Evolutionary conservation across 2,888 invertebrate species (phyloP).

Genomic region (Kryphioiulus occultus): DNA sequence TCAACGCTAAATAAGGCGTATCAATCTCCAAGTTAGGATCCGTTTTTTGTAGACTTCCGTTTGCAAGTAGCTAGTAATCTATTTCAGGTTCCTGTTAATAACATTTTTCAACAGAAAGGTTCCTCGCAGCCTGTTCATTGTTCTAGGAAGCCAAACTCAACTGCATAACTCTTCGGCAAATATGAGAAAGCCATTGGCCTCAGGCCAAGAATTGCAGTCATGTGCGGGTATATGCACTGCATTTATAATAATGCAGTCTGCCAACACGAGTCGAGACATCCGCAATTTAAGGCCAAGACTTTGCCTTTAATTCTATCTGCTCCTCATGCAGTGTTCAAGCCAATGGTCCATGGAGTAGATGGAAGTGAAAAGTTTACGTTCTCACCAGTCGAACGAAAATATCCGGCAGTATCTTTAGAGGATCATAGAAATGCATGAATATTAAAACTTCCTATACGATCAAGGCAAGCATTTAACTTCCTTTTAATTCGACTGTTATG

Average conservation of each 20-base stretch:
- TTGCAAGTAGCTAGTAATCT: not conserved
- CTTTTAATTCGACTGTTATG: not conserved
- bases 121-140: not conserved
- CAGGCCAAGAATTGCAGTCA: not conserved
- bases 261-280: not conserved
- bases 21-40: not conserved
- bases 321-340: not conserved
- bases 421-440: not conserved
- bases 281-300: not conserved
- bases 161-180: not conserved
- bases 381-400: not conserved
- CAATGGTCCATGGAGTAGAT: not conserved
- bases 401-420: not conserved
- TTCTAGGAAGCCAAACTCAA: slow-evolving; percentile 35
- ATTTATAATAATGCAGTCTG: not conserved
- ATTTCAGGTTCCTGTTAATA: slow-evolving; percentile 14
- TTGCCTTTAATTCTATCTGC: not conserved
- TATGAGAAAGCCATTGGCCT: slow-evolving; percentile 25
- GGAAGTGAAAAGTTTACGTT: not conserved
- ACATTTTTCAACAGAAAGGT: not conserved
- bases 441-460: not conserved
- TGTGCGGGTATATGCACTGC: not conserved
- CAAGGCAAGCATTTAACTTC: not conserved
- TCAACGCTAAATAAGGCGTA: not conserved
- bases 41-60: not conserved